These are phyloP conservation scores for Lasius platythorax DNA, from an alignment of 2,888 invertebrate species.

Conservation along the genomic window DNA sequence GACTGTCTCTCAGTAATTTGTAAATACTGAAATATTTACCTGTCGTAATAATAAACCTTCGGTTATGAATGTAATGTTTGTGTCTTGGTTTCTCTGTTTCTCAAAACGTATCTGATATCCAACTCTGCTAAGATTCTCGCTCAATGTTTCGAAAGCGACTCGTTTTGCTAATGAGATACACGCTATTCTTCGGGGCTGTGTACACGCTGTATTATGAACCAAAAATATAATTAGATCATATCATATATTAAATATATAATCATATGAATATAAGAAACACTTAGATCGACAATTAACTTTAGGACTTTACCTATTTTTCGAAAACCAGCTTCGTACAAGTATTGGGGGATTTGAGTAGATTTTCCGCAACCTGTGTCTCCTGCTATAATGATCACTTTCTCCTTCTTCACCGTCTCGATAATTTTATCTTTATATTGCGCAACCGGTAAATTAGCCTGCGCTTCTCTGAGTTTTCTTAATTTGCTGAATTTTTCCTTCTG, in stretches of 20 bases:
- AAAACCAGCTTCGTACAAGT: slow-evolving; percentile 87
- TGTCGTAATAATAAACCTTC: slow-evolving; percentile 96
- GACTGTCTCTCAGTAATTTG: slow-evolving; percentile 4
- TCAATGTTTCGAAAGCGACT: slow-evolving; percentile 97
- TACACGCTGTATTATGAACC: slow-evolving; percentile 90
- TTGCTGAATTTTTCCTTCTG: slow-evolving; percentile 96
- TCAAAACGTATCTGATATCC: slow-evolving; percentile 99
- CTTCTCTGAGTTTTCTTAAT: slow-evolving; percentile 92
- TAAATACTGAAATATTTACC: slow-evolving; percentile 85
- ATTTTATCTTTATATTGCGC: slow-evolving; percentile 93
- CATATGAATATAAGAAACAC: neutral
- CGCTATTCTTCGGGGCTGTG: slow-evolving; percentile 98
- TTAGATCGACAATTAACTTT: neutral
- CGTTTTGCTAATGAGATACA: slow-evolving; percentile 98
- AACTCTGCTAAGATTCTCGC: slow-evolving; percentile 95
- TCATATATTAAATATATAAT: neutral
- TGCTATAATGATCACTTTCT: slow-evolving; percentile 96
- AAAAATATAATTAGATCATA: slow-evolving; percentile 9
- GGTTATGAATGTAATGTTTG: slow-evolving; percentile 97
- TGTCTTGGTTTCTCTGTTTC: slow-evolving; percentile 94
- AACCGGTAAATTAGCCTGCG: slow-evolving; percentile 95
- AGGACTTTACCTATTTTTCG: slow-evolving; percentile 81
- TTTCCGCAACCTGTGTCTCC: slow-evolving; percentile 99
- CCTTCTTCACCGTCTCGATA: slow-evolving; percentile 90
- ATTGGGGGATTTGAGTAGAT: slow-evolving; percentile 99